Conservation (phyloP, 2,888 invertebrate species). For the Dinocampus coccinellae region DNA sequence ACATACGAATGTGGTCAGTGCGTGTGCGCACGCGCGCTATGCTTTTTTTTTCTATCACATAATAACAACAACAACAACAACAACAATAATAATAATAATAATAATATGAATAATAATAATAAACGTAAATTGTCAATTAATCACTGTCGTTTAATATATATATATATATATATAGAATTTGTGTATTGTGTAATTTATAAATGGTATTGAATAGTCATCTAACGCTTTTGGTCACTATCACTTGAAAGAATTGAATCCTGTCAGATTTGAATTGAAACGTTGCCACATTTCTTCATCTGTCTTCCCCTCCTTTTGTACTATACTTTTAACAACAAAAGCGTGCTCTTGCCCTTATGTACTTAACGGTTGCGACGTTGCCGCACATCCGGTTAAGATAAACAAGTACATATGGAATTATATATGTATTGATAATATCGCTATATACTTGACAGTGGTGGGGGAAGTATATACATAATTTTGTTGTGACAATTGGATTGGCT, state of each 20-base stretch:
- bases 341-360: slow-evolving; percentile 57
- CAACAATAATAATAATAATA: slow-evolving; percentile 33
- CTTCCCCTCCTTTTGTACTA: slow-evolving; percentile 38
- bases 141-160: neutral
- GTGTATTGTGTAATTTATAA: neutral
- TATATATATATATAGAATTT: too few relatives aligned
- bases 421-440: neutral
- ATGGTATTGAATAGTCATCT: neutral
- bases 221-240: neutral
- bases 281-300: slow-evolving; percentile 62
- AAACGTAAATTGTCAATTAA: slow-evolving; percentile 35
- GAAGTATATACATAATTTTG: slow-evolving; percentile 50
- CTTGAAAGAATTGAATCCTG: slow-evolving; percentile 54
- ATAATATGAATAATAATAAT: slow-evolving; percentile 12
- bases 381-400: slow-evolving; percentile 58
- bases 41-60: slow-evolving; percentile 38
- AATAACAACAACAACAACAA: neutral
- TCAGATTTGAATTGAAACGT: slow-evolving; percentile 67
- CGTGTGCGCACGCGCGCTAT: slow-evolving; percentile 39
- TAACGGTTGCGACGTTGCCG: slow-evolving; percentile 68
- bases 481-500: slow-evolving; percentile 41
- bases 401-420: slow-evolving; percentile 12
- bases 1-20: slow-evolving; percentile 38
- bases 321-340: slow-evolving; percentile 26
- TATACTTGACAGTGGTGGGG: slow-evolving; percentile 37